phyloP scores from a whole-genome alignment of 2,888 invertebrate species.

The Ophraella communa region DNA sequence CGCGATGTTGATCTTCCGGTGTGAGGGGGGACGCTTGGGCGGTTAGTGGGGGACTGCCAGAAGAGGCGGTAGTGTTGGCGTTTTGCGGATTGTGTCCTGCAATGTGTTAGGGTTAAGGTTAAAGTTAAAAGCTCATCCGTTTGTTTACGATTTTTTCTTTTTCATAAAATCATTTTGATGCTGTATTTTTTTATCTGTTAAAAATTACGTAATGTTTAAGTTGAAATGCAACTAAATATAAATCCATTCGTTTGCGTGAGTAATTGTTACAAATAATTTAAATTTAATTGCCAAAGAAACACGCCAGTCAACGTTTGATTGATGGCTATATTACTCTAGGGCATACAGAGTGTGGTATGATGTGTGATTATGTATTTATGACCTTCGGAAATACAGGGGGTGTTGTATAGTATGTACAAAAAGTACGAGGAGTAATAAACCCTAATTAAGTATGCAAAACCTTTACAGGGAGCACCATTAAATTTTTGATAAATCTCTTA shows the following conservation, averaged over 20 bases:
- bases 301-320: not conserved
- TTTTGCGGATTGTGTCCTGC: slow-evolving; percentile 61
- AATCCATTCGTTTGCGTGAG: too few species aligned
- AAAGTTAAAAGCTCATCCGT: not conserved
- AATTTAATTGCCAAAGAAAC: not conserved
- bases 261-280: not conserved
- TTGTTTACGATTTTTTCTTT: not conserved
- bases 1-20: slow-evolving; percentile 67
- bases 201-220: too few species aligned
- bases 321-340: not conserved
- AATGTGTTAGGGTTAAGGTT: slow-evolving; percentile 17
- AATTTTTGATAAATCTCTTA: too few species aligned
- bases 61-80: slow-evolving; percentile 59
- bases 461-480: too few species aligned
- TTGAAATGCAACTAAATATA: not conserved
- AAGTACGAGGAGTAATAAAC: too few species aligned
- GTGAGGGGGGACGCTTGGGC: slow-evolving; percentile 60
- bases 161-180: too few species aligned
- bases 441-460: too few species aligned
- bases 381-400: too few species aligned
- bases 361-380: too few species aligned
- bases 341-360: not conserved
- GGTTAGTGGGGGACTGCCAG: slow-evolving; percentile 59
- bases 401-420: too few species aligned
- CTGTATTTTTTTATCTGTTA: too few species aligned